These are phyloP conservation scores for Odontomyia ornata DNA, from an alignment of 2,888 invertebrate genomes.

Conservation along the genomic window DNA sequence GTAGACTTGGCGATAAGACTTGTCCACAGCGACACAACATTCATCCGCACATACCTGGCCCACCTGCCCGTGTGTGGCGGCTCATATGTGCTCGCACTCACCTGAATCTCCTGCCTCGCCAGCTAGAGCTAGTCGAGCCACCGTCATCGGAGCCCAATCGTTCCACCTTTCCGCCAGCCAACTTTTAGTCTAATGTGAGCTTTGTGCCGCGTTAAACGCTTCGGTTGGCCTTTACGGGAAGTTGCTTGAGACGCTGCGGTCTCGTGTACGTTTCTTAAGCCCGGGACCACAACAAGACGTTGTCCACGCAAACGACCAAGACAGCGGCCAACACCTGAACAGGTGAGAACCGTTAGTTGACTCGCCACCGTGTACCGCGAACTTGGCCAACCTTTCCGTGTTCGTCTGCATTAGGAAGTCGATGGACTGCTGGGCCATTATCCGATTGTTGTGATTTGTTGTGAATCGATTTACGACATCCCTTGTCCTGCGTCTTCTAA, in stretches of 20 bases:
- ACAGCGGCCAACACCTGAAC: conserved; percentile 35
- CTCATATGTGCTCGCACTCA: conserved; percentile 24
- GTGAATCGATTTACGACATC: conserved; percentile 14
- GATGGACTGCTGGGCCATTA: neutral
- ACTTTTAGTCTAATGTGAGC: conserved; percentile 36
- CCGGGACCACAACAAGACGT: neutral
- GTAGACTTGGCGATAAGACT: conserved; percentile 19
- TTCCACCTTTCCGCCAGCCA: conserved; percentile 23
- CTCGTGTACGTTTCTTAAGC: conserved; percentile 8
- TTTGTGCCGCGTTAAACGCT: conserved; percentile 38
- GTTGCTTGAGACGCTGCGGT: neutral
- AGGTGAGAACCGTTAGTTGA: conserved; percentile 41
- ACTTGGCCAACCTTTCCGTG: conserved; percentile 1
- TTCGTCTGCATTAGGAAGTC: neutral
- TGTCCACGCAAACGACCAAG: neutral
- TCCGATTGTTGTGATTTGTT: conserved; percentile 42
- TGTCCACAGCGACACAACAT: conserved; percentile 8
- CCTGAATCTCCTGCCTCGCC: conserved; percentile 26
- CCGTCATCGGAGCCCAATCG: conserved; percentile 3
- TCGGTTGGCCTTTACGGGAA: conserved; percentile 32
- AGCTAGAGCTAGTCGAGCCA: neutral
- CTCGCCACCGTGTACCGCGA: conserved; percentile 11
- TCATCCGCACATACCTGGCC: neutral
- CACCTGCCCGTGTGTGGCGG: conserved; percentile 17
- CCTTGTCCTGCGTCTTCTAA: neutral